Conservation (phyloP, 2,113 vertebrate genomes). For the Saiga tatarica region DNA sequence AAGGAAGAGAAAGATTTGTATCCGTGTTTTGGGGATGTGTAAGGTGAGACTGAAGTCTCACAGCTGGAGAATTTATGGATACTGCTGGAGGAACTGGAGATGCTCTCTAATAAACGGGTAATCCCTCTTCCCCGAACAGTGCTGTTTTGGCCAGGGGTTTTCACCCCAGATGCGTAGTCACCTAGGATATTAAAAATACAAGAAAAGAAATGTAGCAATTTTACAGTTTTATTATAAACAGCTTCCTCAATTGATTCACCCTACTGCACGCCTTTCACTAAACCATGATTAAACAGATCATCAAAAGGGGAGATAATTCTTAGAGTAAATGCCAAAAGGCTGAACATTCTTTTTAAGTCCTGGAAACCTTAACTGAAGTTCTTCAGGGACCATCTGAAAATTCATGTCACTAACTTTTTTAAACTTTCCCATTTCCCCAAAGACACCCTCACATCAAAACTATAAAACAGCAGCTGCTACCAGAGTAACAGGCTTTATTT, state of each 20-base stretch:
- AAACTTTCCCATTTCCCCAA: not conserved
- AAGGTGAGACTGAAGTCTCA: conserved; percentile 36
- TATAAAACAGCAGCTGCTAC: not conserved
- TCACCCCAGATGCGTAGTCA: conserved; percentile 73
- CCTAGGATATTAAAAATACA: conserved; percentile 58
- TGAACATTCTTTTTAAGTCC: not conserved
- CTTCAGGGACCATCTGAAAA: not conserved
- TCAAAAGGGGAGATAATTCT: not conserved
- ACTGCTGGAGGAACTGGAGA: conserved; percentile 25
- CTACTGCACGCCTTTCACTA: not conserved
- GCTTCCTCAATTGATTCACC: not conserved
- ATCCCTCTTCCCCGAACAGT: conserved; percentile 80
- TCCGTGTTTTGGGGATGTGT: conserved; percentile 35
- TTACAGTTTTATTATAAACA: not conserved
- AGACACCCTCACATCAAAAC: not conserved
- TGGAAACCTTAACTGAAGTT: not conserved
- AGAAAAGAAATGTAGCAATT: not conserved
- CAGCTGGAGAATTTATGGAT: conserved; percentile 50
- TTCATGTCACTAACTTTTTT: not conserved
- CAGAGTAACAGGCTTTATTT: not conserved
- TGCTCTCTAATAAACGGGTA: conserved; percentile 69
- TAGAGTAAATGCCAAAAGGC: not conserved
- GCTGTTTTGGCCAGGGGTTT: conserved; percentile 44
- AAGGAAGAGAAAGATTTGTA: conserved; percentile 56
- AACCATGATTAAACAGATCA: not conserved